Conservation (phyloP, 2,797 vertebrate species). For the Crypturellus tataupa region DNA sequence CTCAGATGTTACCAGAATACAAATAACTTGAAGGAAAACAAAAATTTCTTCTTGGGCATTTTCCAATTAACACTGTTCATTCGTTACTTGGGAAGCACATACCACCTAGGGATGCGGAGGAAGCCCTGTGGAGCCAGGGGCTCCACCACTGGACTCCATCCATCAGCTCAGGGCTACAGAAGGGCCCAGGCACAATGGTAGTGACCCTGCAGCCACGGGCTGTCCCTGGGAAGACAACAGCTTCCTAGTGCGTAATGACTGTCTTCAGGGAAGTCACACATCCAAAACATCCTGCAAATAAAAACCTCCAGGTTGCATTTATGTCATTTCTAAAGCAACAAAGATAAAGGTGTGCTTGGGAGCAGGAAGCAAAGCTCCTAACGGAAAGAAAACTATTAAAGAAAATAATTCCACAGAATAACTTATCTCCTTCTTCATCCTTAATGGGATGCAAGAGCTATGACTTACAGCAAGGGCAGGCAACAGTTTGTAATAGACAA, state of each 20-base stretch:
- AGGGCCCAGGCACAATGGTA: neutral
- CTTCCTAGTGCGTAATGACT: neutral
- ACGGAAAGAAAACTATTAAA: neutral
- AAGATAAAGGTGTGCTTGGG: neutral
- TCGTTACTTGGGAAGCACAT: neutral
- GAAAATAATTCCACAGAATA: neutral
- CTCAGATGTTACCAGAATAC: neutral
- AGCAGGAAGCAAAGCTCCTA: neutral
- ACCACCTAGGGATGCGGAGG: neutral
- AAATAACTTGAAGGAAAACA: slow-evolving; percentile 17
- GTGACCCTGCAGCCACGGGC: neutral
- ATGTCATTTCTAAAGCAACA: neutral
- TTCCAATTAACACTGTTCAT: neutral
- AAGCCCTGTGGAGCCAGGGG: neutral
- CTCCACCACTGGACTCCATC: slow-evolving; percentile 2
- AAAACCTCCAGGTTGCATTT: neutral
- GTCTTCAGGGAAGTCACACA: neutral
- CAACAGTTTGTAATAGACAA: neutral
- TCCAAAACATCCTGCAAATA: neutral
- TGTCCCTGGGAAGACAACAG: neutral
- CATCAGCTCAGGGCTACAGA: slow-evolving; percentile 27
- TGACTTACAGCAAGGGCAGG: neutral
- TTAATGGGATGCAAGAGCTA: neutral
- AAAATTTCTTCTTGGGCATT: neutral
- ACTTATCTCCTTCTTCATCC: neutral